These are phyloP conservation scores for Heterodera carotae DNA, from an alignment of 1,140 invertebrate genomes.

Conservation along the genomic window DNA sequence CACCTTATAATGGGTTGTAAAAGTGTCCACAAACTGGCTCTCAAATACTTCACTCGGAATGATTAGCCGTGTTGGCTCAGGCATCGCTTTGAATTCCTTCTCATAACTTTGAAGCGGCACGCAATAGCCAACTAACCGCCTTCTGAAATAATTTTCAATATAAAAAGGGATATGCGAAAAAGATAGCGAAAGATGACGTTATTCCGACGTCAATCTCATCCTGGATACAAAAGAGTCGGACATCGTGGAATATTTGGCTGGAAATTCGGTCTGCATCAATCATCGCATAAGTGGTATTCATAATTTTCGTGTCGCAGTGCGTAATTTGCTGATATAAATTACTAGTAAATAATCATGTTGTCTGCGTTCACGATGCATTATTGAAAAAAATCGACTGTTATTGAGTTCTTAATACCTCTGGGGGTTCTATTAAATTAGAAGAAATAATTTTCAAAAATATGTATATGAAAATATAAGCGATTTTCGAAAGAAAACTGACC, in stretches of 20 bases:
- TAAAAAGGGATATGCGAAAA: neutral
- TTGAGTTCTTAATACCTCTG: too few species aligned
- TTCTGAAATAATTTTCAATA: neutral
- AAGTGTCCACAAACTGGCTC: neutral
- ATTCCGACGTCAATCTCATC: conserved; percentile 2
- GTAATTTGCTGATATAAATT: too few species aligned
- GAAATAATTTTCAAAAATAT: too few species aligned
- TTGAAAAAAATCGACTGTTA: too few species aligned
- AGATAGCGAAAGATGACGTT: neutral
- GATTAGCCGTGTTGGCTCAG: neutral
- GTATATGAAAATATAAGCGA: too few species aligned
- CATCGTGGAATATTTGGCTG: neutral
- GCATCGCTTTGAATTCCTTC: neutral
- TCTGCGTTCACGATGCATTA: neutral
- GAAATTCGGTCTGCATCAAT: neutral
- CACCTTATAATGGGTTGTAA: neutral
- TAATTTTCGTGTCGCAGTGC: neutral
- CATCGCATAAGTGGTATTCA: neutral
- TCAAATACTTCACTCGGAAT: neutral
- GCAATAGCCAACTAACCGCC: neutral
- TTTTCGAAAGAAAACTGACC: too few species aligned
- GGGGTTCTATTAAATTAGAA: too few species aligned
- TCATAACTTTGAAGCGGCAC: neutral
- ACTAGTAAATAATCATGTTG: too few species aligned
- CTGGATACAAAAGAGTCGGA: neutral